Base-by-base conservation (phyloP, 2,888 invertebrate species). In the Caenorhabditis sp. region DNA sequence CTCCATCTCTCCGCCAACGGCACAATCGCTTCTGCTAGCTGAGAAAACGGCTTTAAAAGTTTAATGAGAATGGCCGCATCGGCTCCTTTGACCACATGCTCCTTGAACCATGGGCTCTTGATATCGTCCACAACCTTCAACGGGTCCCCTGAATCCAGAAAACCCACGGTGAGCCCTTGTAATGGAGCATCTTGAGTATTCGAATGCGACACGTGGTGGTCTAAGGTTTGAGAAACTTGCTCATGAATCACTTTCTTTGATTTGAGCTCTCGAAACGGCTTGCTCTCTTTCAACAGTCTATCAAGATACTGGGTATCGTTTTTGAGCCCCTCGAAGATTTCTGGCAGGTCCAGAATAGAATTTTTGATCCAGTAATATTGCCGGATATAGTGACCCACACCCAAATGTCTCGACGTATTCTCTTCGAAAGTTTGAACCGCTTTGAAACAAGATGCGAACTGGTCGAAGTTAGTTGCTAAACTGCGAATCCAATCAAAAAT, bases 91-190 rank as follows among this genome's bases (percentile, higher is more conserved):
- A 31, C 58, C 3, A 58, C 6, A n/a, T 58, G 31, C 10, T 58
- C 31, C 31, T 58, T 8, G 10, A 58, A 58, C 58, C 58, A 58
- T n/a, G 31, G 16, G 19, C 58, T 58, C 26, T n/a, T 31, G 7
- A 58, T 3, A 31, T 58, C 58, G 8, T 58, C n/a, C 4, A 8
- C 6, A 2, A 58, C 58, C 26, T 31, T 31, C 31, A 31, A 7
- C 6, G 16, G 16, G 7, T 58, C 31, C 1, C 16, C n/a, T n/a
- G 31, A 12, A 31, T 31, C n/a, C 24, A 58, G 4, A 19, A 58
- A 58, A 0, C 26, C 58, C 7, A 58, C 31, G 1, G 31, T 58
- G 0, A 31, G 31, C 0, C n/a, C 16, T 28, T 10, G 16, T 0
- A 31, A 31, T 31, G 58, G 58, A n/a, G 58, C 14, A 12, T 56